These are phyloP conservation scores for Tetheella fluctuosa DNA, from an alignment of 2,888 invertebrate genomes.

Conservation along the genomic window DNA sequence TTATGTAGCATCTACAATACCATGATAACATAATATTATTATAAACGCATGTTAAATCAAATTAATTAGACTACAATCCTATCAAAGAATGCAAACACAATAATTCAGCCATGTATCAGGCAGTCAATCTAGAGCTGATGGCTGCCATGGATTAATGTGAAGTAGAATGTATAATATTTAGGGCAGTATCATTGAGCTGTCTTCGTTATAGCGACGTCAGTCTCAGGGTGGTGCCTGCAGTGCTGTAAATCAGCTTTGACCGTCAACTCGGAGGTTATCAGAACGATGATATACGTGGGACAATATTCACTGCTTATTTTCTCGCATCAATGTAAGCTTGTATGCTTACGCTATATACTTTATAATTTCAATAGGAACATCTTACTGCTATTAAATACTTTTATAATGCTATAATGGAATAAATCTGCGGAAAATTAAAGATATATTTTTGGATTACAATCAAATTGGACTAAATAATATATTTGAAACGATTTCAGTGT, in stretches of 20 bases:
- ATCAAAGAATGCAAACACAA: neutral
- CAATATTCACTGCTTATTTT: slow-evolving; percentile 30
- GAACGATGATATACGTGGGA: slow-evolving; percentile 48
- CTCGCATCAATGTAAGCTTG: slow-evolving; percentile 31
- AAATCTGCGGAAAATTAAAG: too few relatives aligned
- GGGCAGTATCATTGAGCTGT: slow-evolving; percentile 30
- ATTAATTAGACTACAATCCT: too few relatives aligned
- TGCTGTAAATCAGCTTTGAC: slow-evolving; percentile 40
- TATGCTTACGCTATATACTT: neutral
- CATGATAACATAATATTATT: too few relatives aligned
- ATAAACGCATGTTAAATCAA: too few relatives aligned
- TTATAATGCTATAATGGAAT: too few relatives aligned
- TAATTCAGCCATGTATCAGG: neutral
- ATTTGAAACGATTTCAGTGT: too few relatives aligned
- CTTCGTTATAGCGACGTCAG: slow-evolving; percentile 14
- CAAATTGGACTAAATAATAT: too few relatives aligned
- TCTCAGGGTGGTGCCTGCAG: slow-evolving; percentile 23
- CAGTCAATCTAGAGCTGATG: neutral
- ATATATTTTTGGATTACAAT: too few relatives aligned
- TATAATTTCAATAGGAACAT: slow-evolving; percentile 12
- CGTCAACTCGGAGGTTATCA: slow-evolving; percentile 45
- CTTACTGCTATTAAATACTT: too few relatives aligned
- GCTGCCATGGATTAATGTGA: neutral
- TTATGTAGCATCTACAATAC: too few relatives aligned
- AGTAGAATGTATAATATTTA: slow-evolving; percentile 13